These are phyloP conservation scores for Muricea muricata DNA, from an alignment of 92 coral and sea anemone species.

Conservation along the genomic window DNA sequence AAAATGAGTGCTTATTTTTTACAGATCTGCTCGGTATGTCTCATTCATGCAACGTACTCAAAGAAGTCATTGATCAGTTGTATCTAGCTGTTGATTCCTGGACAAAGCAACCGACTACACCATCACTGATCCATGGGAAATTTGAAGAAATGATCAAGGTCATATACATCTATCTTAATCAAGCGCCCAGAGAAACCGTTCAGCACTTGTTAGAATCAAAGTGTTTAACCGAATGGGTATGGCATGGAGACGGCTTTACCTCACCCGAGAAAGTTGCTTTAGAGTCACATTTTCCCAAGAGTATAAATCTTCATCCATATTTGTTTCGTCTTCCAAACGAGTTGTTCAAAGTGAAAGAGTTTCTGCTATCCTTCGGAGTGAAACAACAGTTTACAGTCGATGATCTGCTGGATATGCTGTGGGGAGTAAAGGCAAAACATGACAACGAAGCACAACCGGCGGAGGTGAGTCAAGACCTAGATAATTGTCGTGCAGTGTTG, in stretches of 20 bases:
- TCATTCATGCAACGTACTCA: conserved; percentile 21
- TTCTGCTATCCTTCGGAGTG: conserved; percentile 72
- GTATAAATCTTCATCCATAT: conserved; percentile 69
- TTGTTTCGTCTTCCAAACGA: conserved; percentile 70
- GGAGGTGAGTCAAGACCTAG: conserved; percentile 66
- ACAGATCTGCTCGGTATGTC: conserved; percentile 67
- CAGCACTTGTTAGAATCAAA: neutral
- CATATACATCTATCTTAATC: conserved; percentile 67
- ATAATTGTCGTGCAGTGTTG: conserved; percentile 68
- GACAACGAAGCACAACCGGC: conserved; percentile 22
- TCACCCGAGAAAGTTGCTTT: conserved; percentile 68
- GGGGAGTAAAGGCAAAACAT: conserved; percentile 68
- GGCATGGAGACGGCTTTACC: conserved; percentile 87
- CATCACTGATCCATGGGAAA: neutral
- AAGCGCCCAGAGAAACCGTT: neutral
- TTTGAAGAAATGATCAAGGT: conserved; percentile 69
- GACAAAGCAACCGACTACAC: neutral
- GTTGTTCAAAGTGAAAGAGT: conserved; percentile 26
- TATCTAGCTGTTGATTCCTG: conserved; percentile 47
- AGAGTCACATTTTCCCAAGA: conserved; percentile 42
- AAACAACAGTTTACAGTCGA: conserved; percentile 51
- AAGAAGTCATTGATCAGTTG: conserved; percentile 64
- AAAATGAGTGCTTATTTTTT: neutral
- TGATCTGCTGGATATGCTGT: conserved; percentile 69
- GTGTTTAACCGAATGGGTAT: conserved; percentile 75